phyloP scores from a whole-genome alignment of 2,113 vertebrate genomes.

The Elanus axillaris region DNA sequence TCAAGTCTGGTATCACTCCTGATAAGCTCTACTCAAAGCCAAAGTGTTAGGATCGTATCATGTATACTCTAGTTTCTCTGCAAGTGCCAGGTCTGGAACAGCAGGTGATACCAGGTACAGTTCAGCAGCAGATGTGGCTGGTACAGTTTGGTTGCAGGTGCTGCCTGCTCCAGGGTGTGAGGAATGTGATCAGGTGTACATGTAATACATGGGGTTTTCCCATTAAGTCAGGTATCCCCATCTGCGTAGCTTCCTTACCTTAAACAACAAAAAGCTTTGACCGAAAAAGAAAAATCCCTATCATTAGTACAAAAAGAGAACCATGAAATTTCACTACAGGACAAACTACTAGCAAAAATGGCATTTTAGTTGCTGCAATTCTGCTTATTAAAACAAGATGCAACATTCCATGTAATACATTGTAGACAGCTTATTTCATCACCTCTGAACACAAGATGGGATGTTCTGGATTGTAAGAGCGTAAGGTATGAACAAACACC shows the following conservation, averaged over 20 bases:
- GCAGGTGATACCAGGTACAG: not conserved
- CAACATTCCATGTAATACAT: not conserved
- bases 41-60: not conserved
- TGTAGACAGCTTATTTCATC: not conserved
- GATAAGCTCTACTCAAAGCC: not conserved
- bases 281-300: not conserved
- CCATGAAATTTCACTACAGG: not conserved
- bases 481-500: not conserved
- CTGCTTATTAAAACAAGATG: not conserved
- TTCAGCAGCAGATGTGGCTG: not conserved
- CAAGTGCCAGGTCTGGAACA: not conserved
- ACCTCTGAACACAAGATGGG: not conserved
- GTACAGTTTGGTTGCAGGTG: not conserved
- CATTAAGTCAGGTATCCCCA: not conserved
- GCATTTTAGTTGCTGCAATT: not conserved
- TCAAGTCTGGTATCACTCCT: not conserved
- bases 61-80: accelerated
- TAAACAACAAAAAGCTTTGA: not conserved
- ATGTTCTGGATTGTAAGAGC: not conserved
- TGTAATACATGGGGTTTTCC: not conserved
- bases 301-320: not conserved
- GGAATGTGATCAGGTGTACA: not conserved
- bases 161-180: not conserved
- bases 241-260: not conserved
- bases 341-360: not conserved